Percentiles rank a stretch among this genome's conserved stretches.
These are phyloP conservation scores for Aspidiotus rigidus DNA, from an alignment of 2,888 invertebrate genomes.

Conservation along the genomic window DNA sequence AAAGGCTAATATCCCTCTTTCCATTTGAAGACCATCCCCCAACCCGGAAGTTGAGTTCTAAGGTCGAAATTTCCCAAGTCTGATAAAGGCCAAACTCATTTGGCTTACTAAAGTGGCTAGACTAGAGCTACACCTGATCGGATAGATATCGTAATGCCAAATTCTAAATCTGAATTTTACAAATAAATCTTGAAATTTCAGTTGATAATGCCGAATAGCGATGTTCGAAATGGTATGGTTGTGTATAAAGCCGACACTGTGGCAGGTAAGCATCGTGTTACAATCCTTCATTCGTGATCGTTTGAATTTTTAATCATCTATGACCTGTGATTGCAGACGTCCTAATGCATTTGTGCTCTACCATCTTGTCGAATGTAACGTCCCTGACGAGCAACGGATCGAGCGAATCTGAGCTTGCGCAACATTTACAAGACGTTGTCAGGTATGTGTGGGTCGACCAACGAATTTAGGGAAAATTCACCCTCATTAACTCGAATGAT, in stretches of 20 bases:
- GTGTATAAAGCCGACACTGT: constrained; percentile 27
- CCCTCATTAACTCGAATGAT: constrained; percentile 32
- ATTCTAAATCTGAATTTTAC: too few species aligned
- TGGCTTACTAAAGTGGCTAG: too few species aligned
- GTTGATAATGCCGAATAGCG: constrained; percentile 30
- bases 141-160: too few species aligned
- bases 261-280: constrained; percentile 13
- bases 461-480: not conserved
- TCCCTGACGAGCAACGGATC: not conserved
- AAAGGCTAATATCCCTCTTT: too few species aligned
- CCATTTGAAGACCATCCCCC: too few species aligned
- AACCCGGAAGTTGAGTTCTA: too few species aligned
- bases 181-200: not conserved
- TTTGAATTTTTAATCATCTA: not conserved
- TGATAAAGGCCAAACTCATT: too few species aligned
- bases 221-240: constrained; percentile 25
- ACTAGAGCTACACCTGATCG: too few species aligned
- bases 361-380: constrained; percentile 11
- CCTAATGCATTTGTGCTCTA: constrained; percentile 22
- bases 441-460: not conserved
- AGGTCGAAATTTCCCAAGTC: not conserved
- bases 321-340: constrained; percentile 14
- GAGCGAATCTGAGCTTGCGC: not conserved
- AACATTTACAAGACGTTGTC: constrained; percentile 17
- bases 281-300: not conserved